A percentile compares a stretch with the other conserved stretches of the same genome.
These are phyloP conservation scores for Drosophila persimilis DNA, from an alignment of 1,140 invertebrate species.

Conservation along the genomic window DNA sequence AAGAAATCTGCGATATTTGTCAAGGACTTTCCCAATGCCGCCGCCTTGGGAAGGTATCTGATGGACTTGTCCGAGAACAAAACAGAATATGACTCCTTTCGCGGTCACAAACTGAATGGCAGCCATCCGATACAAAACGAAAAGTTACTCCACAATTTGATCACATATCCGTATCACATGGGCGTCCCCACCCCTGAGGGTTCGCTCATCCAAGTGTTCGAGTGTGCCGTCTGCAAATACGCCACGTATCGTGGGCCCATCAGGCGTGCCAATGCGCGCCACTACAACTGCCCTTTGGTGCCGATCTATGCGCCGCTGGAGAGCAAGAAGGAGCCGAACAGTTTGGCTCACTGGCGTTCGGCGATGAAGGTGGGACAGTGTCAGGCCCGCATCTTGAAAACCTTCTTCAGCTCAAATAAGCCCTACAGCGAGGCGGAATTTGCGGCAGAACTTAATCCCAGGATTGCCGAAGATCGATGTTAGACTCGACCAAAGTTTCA, in stretches of 20 bases:
- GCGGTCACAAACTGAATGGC: constrained; percentile 56
- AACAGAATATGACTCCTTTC: constrained; percentile 54
- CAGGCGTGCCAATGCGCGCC: constrained; percentile 20
- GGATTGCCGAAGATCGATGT: neutral
- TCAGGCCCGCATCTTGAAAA: constrained; percentile 51
- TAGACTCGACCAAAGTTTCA: too few species aligned
- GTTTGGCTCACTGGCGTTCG: constrained; percentile 52
- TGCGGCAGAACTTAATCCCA: neutral
- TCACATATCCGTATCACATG: constrained; percentile 26
- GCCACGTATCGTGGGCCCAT: neutral
- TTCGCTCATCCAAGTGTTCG: constrained; percentile 43
- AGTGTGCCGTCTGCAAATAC: constrained; percentile 60
- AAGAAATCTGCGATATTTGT: constrained; percentile 67
- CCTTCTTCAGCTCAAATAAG: constrained; percentile 39
- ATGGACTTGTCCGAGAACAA: constrained; percentile 35
- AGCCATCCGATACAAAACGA: constrained; percentile 47
- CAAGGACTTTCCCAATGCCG: constrained; percentile 54
- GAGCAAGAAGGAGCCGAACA: constrained; percentile 8
- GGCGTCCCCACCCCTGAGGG: neutral
- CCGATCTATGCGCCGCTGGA: constrained; percentile 42
- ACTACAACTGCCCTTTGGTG: constrained; percentile 68
- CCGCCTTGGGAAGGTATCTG: constrained; percentile 51
- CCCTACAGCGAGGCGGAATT: constrained; percentile 38
- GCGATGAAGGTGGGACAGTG: constrained; percentile 56
- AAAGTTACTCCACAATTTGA: constrained; percentile 36